phyloP scores from a whole-genome alignment of 1,140 invertebrate genomes.

The Proctacanthus coquilletti region DNA sequence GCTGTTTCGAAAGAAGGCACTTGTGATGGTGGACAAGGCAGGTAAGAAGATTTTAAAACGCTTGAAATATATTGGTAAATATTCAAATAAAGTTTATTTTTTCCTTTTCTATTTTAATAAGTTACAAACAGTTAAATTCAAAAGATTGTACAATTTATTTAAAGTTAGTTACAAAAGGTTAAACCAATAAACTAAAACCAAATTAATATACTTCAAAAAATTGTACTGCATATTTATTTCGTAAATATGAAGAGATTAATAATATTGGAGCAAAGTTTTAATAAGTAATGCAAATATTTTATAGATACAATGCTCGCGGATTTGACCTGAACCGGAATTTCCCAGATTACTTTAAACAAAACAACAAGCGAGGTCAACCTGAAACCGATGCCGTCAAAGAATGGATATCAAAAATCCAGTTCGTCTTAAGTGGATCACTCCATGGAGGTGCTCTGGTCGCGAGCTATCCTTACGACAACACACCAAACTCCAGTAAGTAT shows the following conservation, averaged over 20 bases:
- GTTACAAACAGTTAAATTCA: too few species aligned
- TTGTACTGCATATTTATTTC: neutral
- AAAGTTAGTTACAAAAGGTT: too few species aligned
- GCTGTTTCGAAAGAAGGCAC: constrained; percentile 73
- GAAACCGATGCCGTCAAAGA: constrained; percentile 91
- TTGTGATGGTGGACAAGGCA: constrained; percentile 70
- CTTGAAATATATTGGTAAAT: too few species aligned
- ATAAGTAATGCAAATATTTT: constrained; percentile 12
- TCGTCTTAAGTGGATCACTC: constrained; percentile 77
- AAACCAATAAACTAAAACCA: neutral
- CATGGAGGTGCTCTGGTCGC: constrained; percentile 86
- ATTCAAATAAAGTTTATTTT: too few species aligned
- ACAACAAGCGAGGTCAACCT: constrained; percentile 69
- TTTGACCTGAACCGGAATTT: constrained; percentile 86
- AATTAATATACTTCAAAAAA: neutral
- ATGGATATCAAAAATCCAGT: constrained; percentile 83
- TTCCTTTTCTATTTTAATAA: too few species aligned
- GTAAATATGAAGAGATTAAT: neutral
- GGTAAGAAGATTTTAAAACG: constrained; percentile 40
- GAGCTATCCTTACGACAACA: constrained; percentile 86
- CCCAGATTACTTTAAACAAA: constrained; percentile 82
- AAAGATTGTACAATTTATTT: too few species aligned
- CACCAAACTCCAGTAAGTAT: constrained; percentile 75
- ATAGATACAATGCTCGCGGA: constrained; percentile 69
- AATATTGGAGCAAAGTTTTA: neutral